Conservation (phyloP, 2,797 vertebrate species). For the Strix occidentalis region DNA sequence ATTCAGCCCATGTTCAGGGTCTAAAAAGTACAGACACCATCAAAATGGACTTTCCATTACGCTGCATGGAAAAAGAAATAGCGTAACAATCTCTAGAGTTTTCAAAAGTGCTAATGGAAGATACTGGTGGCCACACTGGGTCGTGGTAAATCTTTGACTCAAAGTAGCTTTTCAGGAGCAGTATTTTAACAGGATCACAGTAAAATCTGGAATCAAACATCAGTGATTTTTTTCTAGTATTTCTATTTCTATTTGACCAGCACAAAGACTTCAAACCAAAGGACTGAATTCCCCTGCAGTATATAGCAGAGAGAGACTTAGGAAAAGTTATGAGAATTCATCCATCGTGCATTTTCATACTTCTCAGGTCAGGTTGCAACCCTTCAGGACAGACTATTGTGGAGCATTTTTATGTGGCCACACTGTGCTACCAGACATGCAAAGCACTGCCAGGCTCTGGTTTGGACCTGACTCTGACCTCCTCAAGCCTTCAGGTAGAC, state of each 20-base stretch:
- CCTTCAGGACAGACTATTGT: not conserved
- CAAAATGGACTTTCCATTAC: not conserved
- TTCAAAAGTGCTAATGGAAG: not conserved
- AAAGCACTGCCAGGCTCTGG: not conserved
- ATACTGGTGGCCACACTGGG: not conserved
- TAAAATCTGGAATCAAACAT: not conserved
- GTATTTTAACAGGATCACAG: not conserved
- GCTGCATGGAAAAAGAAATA: not conserved
- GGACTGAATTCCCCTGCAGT: not conserved
- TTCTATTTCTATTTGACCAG: not conserved
- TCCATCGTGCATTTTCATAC: not conserved
- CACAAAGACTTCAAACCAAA: not conserved
- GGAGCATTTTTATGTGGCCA: not conserved
- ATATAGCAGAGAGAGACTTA: not conserved
- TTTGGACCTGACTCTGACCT: not conserved
- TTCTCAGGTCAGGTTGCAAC: not conserved
- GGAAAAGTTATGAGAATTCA: not conserved
- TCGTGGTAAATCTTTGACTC: not conserved
- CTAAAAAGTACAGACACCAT: constrained; percentile 20
- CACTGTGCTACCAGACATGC: not conserved
- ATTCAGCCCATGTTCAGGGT: constrained; percentile 21
- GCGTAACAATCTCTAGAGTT: not conserved
- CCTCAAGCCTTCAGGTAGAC: not conserved
- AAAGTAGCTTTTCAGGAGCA: not conserved
- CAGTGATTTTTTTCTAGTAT: not conserved